These are phyloP conservation scores for Tachystola acroxantha DNA, from an alignment of 2,888 invertebrate species.

Conservation along the genomic window DNA sequence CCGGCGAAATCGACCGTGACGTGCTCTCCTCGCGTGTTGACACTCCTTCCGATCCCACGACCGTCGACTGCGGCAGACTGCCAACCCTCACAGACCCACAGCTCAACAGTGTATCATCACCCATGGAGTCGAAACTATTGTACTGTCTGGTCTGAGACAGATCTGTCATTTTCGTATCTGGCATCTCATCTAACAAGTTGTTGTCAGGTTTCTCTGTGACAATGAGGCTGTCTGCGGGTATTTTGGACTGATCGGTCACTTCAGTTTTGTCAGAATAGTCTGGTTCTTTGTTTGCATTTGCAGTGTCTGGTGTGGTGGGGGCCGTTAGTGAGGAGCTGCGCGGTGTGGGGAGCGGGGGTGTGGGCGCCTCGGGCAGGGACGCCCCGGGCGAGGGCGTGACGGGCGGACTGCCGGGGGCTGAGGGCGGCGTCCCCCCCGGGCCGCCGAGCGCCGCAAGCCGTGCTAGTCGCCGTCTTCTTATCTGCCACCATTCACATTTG, in stretches of 20 bases:
- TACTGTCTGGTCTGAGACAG: constrained; percentile 69
- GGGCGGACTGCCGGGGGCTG: constrained; percentile 68
- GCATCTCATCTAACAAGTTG: constrained; percentile 70
- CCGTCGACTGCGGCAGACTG: constrained; percentile 56
- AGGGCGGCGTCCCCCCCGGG: constrained; percentile 50
- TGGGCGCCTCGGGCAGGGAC: constrained; percentile 44
- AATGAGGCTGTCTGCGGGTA: constrained; percentile 66
- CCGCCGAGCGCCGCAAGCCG: constrained; percentile 82
- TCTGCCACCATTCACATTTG: constrained; percentile 76
- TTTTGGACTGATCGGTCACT: constrained; percentile 52
- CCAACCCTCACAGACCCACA: constrained; percentile 66
- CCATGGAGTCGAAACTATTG: constrained; percentile 72
- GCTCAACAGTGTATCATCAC: constrained; percentile 62
- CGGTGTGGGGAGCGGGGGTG: constrained; percentile 29
- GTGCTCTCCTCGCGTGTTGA: constrained; percentile 62
- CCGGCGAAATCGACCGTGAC: constrained; percentile 64
- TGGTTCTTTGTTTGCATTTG: constrained; percentile 57
- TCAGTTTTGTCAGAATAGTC: constrained; percentile 59
- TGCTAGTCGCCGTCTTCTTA: constrained; percentile 86
- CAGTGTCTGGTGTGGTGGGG: constrained; percentile 44
- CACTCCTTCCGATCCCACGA: constrained; percentile 51
- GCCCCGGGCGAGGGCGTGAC: constrained; percentile 66
- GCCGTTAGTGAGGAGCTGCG: constrained; percentile 41
- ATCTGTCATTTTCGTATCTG: constrained; percentile 74
- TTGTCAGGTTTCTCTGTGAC: constrained; percentile 70